Evolutionary conservation across 2,888 invertebrate species (phyloP).

Genomic region (Dasysyrphus albostriatus): DNA sequence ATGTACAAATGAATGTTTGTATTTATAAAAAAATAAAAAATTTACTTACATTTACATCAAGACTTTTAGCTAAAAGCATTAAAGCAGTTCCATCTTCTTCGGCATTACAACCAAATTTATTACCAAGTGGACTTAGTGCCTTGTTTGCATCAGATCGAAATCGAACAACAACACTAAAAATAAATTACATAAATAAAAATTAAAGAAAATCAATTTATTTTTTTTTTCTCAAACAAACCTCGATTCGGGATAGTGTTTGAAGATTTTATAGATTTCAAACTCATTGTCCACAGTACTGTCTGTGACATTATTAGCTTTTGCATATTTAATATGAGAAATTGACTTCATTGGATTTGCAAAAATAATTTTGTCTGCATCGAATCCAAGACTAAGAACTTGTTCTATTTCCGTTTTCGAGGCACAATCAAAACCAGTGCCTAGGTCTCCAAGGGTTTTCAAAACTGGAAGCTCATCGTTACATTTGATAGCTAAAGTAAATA

Average conservation of each 20-base stretch:
- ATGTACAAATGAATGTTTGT: no score
- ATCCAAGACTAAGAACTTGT: conserved; percentile 83
- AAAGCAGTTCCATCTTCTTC: conserved; percentile 90
- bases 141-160: conserved; percentile 94
- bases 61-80: conserved; percentile 89
- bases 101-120: conserved; percentile 97
- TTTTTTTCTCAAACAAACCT: conserved; percentile 82
- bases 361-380: conserved; percentile 88
- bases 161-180: conserved; percentile 91
- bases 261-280: conserved; percentile 95
- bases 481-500: conserved; percentile 91
- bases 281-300: conserved; percentile 98
- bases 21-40: background rate
- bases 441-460: conserved; percentile 92
- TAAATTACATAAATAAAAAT: background rate
- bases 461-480: conserved; percentile 96
- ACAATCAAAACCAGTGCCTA: conserved; percentile 98
- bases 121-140: conserved; percentile 94
- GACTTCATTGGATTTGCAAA: conserved; percentile 99
- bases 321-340: conserved; percentile 94
- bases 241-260: conserved; percentile 91
- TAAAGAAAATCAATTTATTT: background rate
- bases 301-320: conserved; percentile 89
- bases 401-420: conserved; percentile 97
- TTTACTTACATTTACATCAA: conserved; percentile 88